A percentile compares a stretch with the other conserved stretches of the same genome.
These are phyloP conservation scores for Pilophorus perplexus DNA, from an alignment of 2,888 invertebrate species.

Conservation along the genomic window DNA sequence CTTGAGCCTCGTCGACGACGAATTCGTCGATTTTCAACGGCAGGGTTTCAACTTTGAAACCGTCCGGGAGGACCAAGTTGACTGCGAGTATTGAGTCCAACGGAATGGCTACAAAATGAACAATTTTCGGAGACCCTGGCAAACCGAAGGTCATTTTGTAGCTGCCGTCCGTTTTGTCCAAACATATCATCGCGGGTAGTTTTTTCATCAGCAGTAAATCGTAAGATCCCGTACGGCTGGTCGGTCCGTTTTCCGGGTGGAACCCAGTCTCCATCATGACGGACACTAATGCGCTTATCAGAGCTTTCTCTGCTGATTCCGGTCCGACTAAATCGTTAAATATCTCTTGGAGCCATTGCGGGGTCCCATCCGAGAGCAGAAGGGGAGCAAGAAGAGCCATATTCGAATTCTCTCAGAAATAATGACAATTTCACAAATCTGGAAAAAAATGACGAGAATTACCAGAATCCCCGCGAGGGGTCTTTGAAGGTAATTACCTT, in stretches of 20 bases:
- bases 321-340: not conserved
- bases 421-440: conserved; percentile 4
- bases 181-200: not conserved
- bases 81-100: not conserved
- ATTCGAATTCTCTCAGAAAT: not conserved
- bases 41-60: conserved; percentile 2
- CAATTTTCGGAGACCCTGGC: not conserved
- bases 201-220: conserved; percentile 12
- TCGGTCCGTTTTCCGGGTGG: not conserved
- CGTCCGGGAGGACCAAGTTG: conserved; percentile 6
- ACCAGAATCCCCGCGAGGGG: not conserved
- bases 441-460: conserved; percentile 19
- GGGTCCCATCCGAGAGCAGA: conserved; percentile 2
- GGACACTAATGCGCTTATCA: not conserved
- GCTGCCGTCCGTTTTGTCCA: conserved; percentile 2
- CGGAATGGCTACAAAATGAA: not conserved
- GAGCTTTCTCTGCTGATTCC: conserved; percentile 1
- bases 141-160: conserved; percentile 16
- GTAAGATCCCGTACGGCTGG: not conserved
- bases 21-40: not conserved
- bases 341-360: conserved; percentile 21
- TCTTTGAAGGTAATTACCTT: no score
- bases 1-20: not conserved
- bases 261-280: conserved; percentile 27
- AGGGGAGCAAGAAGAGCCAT: not conserved